Percentiles rank a stretch among this genome's conserved stretches.
Evolutionary conservation across 2,888 invertebrate genomes (phyloP).

Genomic region (Electrophaes corylata): DNA sequence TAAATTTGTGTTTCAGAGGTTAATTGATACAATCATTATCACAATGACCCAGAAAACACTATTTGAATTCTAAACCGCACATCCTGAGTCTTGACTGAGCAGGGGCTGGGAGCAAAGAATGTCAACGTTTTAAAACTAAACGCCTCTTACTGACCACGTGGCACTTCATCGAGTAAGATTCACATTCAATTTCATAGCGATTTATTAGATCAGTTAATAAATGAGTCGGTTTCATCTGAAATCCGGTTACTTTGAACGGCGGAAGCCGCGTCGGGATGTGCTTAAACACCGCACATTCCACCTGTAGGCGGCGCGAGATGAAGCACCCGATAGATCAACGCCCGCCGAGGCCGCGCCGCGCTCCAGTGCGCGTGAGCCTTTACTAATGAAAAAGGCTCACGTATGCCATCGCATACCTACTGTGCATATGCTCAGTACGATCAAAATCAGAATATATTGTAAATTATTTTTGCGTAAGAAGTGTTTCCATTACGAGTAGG

Average conservation of each 20-base stretch:
- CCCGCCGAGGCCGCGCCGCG: neutral
- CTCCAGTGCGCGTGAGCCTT: slow-evolving; percentile 1
- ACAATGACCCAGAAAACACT: no score
- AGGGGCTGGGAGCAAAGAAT: no score
- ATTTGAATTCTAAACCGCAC: no score
- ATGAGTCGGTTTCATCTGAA: neutral
- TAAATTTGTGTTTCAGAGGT: no score
- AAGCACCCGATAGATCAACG: slow-evolving; percentile 13
- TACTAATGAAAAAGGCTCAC: neutral
- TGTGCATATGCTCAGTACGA: no score
- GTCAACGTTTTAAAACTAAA: no score
- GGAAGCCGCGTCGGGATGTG: neutral
- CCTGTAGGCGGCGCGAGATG: neutral
- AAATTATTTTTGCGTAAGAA: no score
- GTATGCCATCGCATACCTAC: neutral
- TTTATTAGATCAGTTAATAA: neutral
- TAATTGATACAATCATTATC: no score
- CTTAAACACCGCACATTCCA: neutral
- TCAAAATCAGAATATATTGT: no score
- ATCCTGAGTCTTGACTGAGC: no score
- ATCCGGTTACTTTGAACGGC: neutral
- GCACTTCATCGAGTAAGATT: neutral
- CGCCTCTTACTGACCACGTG: neutral
- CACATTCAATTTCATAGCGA: neutral
- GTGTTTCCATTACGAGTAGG: no score